Base-by-base conservation (phyloP, 2,888 invertebrate genomes). In the Amblyteles armatorius region DNA sequence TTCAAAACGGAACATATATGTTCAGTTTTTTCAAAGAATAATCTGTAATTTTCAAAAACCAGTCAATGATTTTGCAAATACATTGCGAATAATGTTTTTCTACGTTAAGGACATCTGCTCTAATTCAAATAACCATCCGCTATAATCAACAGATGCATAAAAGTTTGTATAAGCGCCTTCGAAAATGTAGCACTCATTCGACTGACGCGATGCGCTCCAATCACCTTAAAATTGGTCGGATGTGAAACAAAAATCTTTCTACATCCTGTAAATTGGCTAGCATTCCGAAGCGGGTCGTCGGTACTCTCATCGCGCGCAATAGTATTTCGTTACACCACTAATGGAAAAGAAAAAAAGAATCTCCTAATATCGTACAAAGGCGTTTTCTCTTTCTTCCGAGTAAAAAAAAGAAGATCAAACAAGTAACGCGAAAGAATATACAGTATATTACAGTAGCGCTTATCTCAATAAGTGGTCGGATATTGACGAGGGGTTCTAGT, bases 361-460 rank as follows among this genome's bases (percentile, higher is more conserved):
- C 36, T 67, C 71, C 29, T 65, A 67, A 73, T 73, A 74, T 80
- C 76, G 76, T 82, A 78, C 71, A 82, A 82, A 72, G 44, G 63
- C 65, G 40, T 72, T 82, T 55, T n/a, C 48, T 67, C 40, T 68
- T 19, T 79, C 73, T 6, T 79, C 44, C n/a, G 88, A 89, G 82
- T 89, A 91, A 88, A 91, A 91, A 91, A 90, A 90, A 89, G 90
- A 88, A 88, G 88, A 90, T 90, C 55, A 57, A 68, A 69, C 87
- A 91, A 91, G 91, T 88, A 89, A 90, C 87, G 90, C 87, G 90
- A 92, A 92, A 91, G 80, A 91, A 92, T 92, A 91, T 91, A 92
- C 92, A 93, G 91, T 91, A 92, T 92, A 89, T 92, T 93, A 92
- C 92, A 92, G 76, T 90, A 90, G 90, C 89, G 85, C 88, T 91